Base-by-base conservation (phyloP, 2,888 invertebrate genomes). In the Ischnus inquisitorius region DNA sequence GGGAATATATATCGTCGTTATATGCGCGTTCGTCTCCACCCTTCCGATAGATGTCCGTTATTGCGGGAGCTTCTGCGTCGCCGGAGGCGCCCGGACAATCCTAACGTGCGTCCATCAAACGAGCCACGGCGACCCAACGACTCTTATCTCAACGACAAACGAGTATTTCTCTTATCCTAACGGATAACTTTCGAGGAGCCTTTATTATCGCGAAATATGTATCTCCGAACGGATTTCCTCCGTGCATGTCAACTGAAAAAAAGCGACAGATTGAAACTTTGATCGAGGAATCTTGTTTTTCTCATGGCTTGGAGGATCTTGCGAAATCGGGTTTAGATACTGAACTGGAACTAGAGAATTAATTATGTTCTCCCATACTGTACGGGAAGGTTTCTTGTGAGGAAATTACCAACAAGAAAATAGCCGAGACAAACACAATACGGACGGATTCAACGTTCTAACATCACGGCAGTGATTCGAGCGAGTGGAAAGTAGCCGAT, bases 1-100 rank as follows among this genome's bases (percentile, higher is more conserved):
- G 82, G 79, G 82, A 34, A 77, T 69, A 72, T 82, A 62, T 69
- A 69, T 81, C 41, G 43, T 83, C 39, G 57, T 68, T 64, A 79
- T 72, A 65, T 64, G 62, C 74, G 60, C 51, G 43, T 65, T 82
- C 43, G 22, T 54, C 65, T 71, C 41, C 65, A 64, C 75, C 72
- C 75, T 34, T 76, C 51, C 76, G 79, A 72, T 83, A 76, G 76
- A 79, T 67, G 71, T 76, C 57, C 83, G 79, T 83, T 83, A 72
- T 76, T 67, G 79, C 48, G 71, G 60, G 65, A 51, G 67, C 75
- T 48, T 75, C 14, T 19, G 16, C 57, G 16, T n/a, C 39, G 12
- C 6, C 46, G 28, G 12, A 34, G 68, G 43, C 46, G 67, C 69
- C 51, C 25, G 39, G 22, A 14, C 41, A 48, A 5, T 41, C 41